These are phyloP conservation scores for Tipula confusa DNA, from an alignment of 2,888 invertebrate genomes.

Conservation along the genomic window DNA sequence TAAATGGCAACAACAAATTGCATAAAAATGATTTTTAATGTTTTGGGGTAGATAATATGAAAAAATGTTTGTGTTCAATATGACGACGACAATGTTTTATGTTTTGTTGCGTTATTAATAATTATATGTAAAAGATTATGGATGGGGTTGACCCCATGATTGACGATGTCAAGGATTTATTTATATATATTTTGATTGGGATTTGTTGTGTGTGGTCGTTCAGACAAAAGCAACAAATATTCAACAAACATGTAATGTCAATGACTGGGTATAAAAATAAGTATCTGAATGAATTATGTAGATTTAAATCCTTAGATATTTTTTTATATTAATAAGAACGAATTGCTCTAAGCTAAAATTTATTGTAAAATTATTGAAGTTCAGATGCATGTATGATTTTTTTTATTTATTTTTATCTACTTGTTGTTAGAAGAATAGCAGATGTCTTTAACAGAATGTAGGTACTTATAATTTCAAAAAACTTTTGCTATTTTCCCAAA, in stretches of 20 bases:
- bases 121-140: neutral
- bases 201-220: neutral
- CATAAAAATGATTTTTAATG: neutral
- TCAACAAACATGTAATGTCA: neutral
- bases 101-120: neutral
- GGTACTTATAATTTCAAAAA: neutral
- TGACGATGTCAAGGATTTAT: neutral
- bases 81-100: neutral
- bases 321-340: neutral
- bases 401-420: neutral
- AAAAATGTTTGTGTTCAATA: neutral
- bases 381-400: neutral
- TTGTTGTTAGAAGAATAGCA: neutral
- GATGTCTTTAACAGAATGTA: neutral
- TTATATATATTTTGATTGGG: neutral
- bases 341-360: neutral
- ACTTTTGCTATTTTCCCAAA: neutral
- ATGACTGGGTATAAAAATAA: neutral
- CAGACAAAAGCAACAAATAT: neutral
- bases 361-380: neutral
- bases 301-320: neutral
- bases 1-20: neutral
- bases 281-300: neutral
- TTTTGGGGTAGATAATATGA: neutral
- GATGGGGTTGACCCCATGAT: constrained; percentile 6